A percentile compares a stretch with the other conserved stretches of the same genome.
Conservation (phyloP, 2,797 vertebrate genomes). For the Megalops cyprinoides region DNA sequence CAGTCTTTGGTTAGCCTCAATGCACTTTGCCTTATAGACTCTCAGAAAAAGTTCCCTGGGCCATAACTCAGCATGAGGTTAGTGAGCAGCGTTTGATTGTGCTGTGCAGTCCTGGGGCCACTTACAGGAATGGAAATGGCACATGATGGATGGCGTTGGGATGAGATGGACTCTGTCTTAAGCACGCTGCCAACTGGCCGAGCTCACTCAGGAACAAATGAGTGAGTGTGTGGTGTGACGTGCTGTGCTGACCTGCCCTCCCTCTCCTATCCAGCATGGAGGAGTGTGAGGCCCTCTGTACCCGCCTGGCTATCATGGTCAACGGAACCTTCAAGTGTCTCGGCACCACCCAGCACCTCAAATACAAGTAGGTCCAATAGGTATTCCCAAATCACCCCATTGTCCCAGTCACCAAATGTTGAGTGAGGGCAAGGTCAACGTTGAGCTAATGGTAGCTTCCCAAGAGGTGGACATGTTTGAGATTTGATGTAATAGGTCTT, state of each 20-base stretch:
- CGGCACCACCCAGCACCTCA: slow-evolving; percentile 94
- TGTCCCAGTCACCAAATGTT: not conserved
- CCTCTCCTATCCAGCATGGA: slow-evolving; percentile 83
- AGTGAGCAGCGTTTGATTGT: slow-evolving; percentile 5
- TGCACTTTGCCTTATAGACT: not conserved
- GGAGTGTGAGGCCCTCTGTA: slow-evolving; percentile 96
- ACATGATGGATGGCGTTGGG: not conserved
- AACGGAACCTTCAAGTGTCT: slow-evolving; percentile 94
- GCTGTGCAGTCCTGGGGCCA: not conserved
- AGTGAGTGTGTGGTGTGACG: not conserved
- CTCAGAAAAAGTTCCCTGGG: not conserved
- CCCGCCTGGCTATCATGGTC: slow-evolving; percentile 96
- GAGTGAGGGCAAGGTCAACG: too few species aligned
- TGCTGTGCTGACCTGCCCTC: not conserved
- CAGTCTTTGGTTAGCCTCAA: not conserved
- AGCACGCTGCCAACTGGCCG: not conserved
- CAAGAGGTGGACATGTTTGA: too few species aligned
- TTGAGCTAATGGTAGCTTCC: too few species aligned
- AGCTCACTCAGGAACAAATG: not conserved
- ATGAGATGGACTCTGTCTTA: not conserved
- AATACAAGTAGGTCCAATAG: slow-evolving; percentile 86
- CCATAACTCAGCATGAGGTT: slow-evolving; percentile 9
- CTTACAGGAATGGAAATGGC: slow-evolving; percentile 20
- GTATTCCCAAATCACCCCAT: not conserved
- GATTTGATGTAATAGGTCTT: too few species aligned